Percentiles rank a stretch among this genome's conserved stretches.
Conservation (phyloP, 2,113 vertebrate species). For the Ciconia boyciana region DNA sequence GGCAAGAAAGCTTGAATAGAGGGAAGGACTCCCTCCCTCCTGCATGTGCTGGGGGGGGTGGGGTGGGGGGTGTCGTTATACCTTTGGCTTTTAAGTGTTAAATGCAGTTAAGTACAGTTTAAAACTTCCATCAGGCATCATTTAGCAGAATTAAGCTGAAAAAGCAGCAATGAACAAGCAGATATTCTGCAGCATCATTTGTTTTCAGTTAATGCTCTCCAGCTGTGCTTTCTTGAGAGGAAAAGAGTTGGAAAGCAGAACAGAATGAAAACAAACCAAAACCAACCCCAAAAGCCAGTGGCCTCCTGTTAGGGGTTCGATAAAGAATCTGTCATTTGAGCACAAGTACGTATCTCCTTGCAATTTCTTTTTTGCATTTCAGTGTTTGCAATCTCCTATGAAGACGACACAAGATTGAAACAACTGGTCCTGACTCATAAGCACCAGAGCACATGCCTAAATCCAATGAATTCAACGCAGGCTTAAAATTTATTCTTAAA, state of each 20-base stretch:
- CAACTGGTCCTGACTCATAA: background rate
- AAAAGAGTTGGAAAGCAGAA: background rate
- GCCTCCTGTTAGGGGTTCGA: background rate
- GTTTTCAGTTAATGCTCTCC: constrained; percentile 4
- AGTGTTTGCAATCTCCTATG: background rate
- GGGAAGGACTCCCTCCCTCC: background rate
- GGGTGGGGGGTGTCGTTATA: too few relatives aligned
- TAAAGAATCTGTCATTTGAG: background rate
- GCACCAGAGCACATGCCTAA: background rate
- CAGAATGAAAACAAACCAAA: constrained; percentile 14
- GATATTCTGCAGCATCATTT: constrained; percentile 16
- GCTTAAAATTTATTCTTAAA: background rate
- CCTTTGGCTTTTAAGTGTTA: background rate
- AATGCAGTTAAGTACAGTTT: background rate
- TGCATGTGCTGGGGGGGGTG: too few relatives aligned
- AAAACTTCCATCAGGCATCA: background rate
- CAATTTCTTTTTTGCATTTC: background rate
- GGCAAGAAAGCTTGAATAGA: background rate
- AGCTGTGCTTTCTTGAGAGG: constrained; percentile 6
- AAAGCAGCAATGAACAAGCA: background rate
- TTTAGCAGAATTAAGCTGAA: background rate
- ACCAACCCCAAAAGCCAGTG: background rate
- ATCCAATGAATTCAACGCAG: background rate
- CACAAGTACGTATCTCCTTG: background rate
- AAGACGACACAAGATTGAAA: background rate